Base-by-base conservation (phyloP, 2,888 invertebrate species). In the Timema cristinae region DNA sequence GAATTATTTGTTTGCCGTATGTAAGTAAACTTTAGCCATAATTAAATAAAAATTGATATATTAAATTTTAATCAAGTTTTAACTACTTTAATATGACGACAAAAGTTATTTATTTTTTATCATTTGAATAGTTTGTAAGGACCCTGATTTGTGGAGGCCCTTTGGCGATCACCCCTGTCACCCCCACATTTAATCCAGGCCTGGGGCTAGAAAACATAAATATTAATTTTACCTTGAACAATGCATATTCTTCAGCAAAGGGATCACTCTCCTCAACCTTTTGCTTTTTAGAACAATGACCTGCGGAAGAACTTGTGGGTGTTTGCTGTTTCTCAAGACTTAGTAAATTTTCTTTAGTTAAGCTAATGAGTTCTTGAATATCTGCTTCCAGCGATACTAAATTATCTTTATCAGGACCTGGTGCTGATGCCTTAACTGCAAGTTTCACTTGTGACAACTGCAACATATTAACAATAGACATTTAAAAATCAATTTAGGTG, bases 351-450 rank as follows among this genome's bases (percentile, higher is more conserved):
- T 90, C 89, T 78, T 85, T 84, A 0, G 91, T 91, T 56, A 92
- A 82, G n/a, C 85, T 84, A 69, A 92, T 86, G 0, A 92, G 83
- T 80, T 92, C 89, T 75, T 86, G 82, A 61, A 92, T 83, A 78
- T 91, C 90, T 47, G 85, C 84, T 78, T 87, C 85, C 11, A 92
- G 81, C 66, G 86, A 84, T 68, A 85, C 74, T 47, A 92, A 81
- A 50, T 89, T 88, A 67, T 86, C 84, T 59, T 84, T 85, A 75
- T 88, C 86, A 1, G 83, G 81, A 32, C 83, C 84, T 73, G 84
- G 82, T 15, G 83, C 78, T 11, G 84, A 83, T 16, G 79, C 79
- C 73, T 81, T 79, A 13, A 92, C 79, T 7, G 90, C 88, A 77
- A 86, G 82, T 75, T 87, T 84, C 11, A 92, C 89, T 82, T 89